These are phyloP conservation scores for Andrena dorsata DNA, from an alignment of 2,888 invertebrate species.

Conservation along the genomic window DNA sequence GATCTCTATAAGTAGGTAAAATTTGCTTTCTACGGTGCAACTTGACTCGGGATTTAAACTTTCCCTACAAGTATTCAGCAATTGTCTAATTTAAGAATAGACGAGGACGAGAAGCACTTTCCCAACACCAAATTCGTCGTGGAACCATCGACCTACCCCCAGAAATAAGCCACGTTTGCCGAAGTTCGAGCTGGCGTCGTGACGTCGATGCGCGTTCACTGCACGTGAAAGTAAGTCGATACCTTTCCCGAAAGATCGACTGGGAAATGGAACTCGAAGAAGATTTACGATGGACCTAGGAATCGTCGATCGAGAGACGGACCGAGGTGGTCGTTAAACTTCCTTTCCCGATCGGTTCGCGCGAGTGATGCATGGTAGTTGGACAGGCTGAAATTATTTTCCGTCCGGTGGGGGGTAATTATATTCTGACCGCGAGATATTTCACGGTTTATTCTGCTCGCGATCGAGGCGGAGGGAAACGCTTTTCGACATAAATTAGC, in stretches of 20 bases:
- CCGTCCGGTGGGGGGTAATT: constrained; percentile 45
- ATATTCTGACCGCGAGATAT: constrained; percentile 41
- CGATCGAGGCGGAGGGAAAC: neutral
- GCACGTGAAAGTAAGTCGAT: constrained; percentile 64
- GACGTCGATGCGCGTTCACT: constrained; percentile 53
- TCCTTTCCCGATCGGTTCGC: constrained; percentile 60
- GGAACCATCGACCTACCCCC: neutral
- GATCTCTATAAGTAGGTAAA: too few species aligned
- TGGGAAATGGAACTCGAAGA: constrained; percentile 65
- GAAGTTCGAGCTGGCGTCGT: constrained; percentile 24
- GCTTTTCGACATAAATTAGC: constrained; percentile 10
- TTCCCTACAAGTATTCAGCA: neutral
- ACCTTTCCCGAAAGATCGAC: constrained; percentile 60
- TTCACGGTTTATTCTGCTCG: constrained; percentile 8
- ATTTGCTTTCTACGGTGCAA: neutral
- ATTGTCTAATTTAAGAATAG: neutral
- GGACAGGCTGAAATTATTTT: constrained; percentile 54
- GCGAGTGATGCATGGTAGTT: constrained; percentile 50
- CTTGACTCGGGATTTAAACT: neutral
- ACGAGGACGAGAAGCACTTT: neutral
- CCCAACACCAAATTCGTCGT: neutral
- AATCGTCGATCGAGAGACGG: constrained; percentile 64
- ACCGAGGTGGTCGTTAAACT: constrained; percentile 63
- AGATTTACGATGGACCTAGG: constrained; percentile 63
- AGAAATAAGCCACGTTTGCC: constrained; percentile 35